Evolutionary conservation across 2,113 vertebrate species (phyloP), one percentile per base, ranked within the genome.

Genomic region (Steatornis caripensis): DNA sequence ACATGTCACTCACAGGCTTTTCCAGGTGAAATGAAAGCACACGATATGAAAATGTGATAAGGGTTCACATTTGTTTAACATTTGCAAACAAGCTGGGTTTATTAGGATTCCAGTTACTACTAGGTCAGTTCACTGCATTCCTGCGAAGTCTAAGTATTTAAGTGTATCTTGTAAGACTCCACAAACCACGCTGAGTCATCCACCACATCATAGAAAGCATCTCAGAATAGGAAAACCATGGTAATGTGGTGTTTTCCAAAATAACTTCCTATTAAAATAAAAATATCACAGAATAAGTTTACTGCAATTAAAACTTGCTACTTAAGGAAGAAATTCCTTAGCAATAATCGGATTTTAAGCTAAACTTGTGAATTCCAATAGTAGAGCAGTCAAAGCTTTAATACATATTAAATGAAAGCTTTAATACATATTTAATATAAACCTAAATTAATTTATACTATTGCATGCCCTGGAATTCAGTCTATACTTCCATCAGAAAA

Each of bases 191-290:
- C 15, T 83, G 58, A 95, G 41, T 95, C 91, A 97, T 84, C 62
- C 85, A 37, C 6, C 37, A 26, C 77, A 90, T 80, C 61, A 79
- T 27, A 93, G 58, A 79, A 91, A 82, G 14, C 57, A 66, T 84
- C 65, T 54, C 84, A 29, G 84, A 95, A 94, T 21, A 96, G 68
- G 71, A 97, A 90, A 75, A 88, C 7, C 6, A 88, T 84, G 97
- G 49, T 75, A 78, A 72, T 34, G 61, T 80, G 65, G 39, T 16
- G 93, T 86, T 92, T 84, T 51, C 81, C 51, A 91, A 97, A 96
- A 97, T 69, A 96, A 75, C 54, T 74, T 74, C 64, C 24, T 65
- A 64, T 93, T 95, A 95, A 97, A 96, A 78, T 89, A 95, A 77
- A 95, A 97, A 58, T 87, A 85, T 74, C 39, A 45, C 34, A 78